Base-by-base conservation (phyloP, 2,888 invertebrate genomes). In the Oxytorus armatus region DNA sequence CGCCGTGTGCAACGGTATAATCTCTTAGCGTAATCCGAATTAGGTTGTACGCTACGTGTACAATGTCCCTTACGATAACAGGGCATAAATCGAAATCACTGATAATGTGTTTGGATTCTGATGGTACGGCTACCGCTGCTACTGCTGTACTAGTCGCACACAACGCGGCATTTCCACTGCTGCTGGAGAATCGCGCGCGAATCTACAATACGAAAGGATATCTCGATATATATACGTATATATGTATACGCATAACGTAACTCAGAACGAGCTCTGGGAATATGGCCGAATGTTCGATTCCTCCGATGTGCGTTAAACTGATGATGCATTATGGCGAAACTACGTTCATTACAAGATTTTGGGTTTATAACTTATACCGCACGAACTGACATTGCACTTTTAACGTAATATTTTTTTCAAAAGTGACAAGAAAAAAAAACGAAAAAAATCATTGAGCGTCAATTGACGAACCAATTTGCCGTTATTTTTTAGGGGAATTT, bases 21-120 rank as follows among this genome's bases (percentile, higher is more conserved):
- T 90, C 89, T 88, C 86, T 85, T 85, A 85, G 81, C 70, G 86
- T 87, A 86, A 87, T 87, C 87, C 86, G 85, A 86, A 88, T 86
- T 86, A 85, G 85, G 85, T 84, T 85, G 83, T 79, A 82, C 69
- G 77, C 77, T 81, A 81, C 84, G 83, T 81, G 85, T 85, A 84
- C 85, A 86, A 83, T 80, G 85, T 86, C 86, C 86, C 85, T 88
- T 85, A 86, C 86, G 88, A 87, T 89, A 89, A 86, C 87, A 83
- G 85, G 79, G 78, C 86, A 88, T 88, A 88, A 87, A 88, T 88
- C 87, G 86, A 87, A 85, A 85, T 86, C 84, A 83, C 84, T 84
- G 87, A 88, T 88, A 88, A 87, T 86, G 83, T 39, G 44, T 57
- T 66, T 69, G 73, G 77, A 70, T 77, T 69, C 69, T 77, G 66